A percentile compares a stretch with the other conserved stretches of the same genome.
phyloP scores from a whole-genome alignment of 2,888 invertebrate genomes.

The Cheilosia pagana region DNA sequence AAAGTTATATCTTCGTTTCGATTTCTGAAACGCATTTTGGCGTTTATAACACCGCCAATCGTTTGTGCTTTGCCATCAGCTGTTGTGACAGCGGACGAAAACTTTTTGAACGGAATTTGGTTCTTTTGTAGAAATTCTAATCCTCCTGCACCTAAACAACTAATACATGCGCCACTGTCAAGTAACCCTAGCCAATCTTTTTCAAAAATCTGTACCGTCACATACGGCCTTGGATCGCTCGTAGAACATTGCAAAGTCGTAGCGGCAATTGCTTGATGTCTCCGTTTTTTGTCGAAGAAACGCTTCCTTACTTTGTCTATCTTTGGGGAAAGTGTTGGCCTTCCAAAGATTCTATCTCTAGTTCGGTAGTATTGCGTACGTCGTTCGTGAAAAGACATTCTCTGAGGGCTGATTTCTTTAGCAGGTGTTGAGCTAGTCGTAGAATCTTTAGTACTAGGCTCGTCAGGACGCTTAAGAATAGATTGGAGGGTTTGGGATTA shows the following conservation, averaged over 20 bases:
- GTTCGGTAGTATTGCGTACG: background rate
- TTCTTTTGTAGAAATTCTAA: background rate
- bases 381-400: background rate
- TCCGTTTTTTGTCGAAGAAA: conserved; percentile 5
- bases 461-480: background rate
- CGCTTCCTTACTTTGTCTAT: background rate
- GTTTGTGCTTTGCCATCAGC: background rate
- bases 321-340: background rate
- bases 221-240: conserved; percentile 1
- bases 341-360: background rate
- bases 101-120: background rate
- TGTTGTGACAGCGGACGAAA: background rate
- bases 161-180: background rate
- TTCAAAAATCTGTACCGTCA: background rate
- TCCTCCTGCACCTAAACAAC: background rate
- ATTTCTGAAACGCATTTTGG: background rate
- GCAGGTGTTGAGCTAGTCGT: background rate
- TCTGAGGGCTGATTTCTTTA: background rate
- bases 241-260: background rate
- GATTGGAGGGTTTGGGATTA: background rate
- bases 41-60: background rate
- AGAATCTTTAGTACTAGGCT: background rate
- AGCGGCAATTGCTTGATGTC: background rate
- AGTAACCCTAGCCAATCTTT: conserved; percentile 6
- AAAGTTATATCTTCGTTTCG: background rate